Evolutionary conservation across 2,888 invertebrate genomes (phyloP).

Genomic region (Tubulanus polymorphus): DNA sequence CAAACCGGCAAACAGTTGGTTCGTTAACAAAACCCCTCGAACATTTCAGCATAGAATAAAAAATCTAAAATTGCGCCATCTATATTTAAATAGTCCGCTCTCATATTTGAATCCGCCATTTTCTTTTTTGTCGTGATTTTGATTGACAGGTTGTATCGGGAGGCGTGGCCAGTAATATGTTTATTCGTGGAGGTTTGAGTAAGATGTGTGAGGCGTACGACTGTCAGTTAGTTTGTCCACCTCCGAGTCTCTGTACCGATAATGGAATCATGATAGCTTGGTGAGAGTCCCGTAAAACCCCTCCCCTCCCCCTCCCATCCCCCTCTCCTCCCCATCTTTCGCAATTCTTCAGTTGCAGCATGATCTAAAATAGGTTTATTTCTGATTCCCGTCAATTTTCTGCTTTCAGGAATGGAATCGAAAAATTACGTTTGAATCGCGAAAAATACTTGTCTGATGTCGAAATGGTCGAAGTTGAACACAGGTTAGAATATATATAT

Average conservation of each 20-base stretch:
- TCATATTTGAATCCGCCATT: too few relatives aligned
- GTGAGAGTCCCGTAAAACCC: slow-evolving; percentile 35
- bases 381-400: not conserved
- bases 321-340: not conserved
- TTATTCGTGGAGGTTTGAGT: slow-evolving; percentile 68
- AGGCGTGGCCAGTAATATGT: slow-evolving; percentile 91
- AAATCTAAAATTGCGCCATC: slow-evolving; percentile 1
- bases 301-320: not conserved
- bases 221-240: slow-evolving; percentile 67
- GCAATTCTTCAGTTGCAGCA: not conserved
- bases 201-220: slow-evolving; percentile 65
- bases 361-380: not conserved
- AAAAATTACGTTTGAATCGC: too few relatives aligned
- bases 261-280: slow-evolving; percentile 99
- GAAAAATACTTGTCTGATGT: too few relatives aligned
- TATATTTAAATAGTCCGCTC: too few relatives aligned
- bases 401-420: slow-evolving; percentile 75
- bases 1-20: slow-evolving; percentile 28
- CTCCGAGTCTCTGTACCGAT: slow-evolving; percentile 85
- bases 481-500: too few relatives aligned
- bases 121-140: not conserved
- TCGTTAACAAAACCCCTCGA: too few relatives aligned
- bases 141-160: slow-evolving; percentile 76
- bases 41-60: not conserved
- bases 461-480: too few relatives aligned